Base-by-base conservation (phyloP, 2,888 invertebrate species). In the Euzetes globulus region DNA sequence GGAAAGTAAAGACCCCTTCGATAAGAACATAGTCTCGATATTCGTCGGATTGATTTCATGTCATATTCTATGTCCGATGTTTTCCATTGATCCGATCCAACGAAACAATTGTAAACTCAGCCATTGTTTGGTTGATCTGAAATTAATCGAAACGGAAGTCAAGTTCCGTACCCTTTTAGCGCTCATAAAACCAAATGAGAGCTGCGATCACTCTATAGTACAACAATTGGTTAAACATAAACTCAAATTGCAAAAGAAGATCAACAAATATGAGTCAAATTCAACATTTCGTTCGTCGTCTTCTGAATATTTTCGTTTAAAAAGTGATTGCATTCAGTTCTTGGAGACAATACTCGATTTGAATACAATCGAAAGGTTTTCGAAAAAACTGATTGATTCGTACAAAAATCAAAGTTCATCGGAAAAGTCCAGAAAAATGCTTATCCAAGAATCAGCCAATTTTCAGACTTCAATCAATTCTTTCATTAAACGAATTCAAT, bases 1-100 rank as follows among this genome's bases (percentile, higher is more conserved):
- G 13, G 52, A 72, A 72, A 37, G 37, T 17, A 72, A 72, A 72
- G 37, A 58, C 11, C 1, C 37, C 13, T 72, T 41, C 19, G 41
- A 55, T 72, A n/a, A 52, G 15, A 75, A 75, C 11, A 72, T 74
- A 25, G 71, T 75, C 41, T 81, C 80, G 74, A 78, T 84, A 68
- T 79, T 85, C 25, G 82, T 87, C 4, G 88, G 88, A 78, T 82
- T 86, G 25, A 78, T 88, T 0, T 76, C 77, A 22, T 41, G 37
- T 1, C 70, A 75, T 41, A 70, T 81, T 3, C 72, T 81, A 7
- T 76, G 81, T 7, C 83, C 83, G 2, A 84, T 89, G 15, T 89
- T 89, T 22, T 82, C 87, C 0, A 89, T 94, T 6, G 96, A 96
- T 85, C 93, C 94, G 0, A 88, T 91, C 0, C 88, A 90, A 75